phyloP scores from a whole-genome alignment of 2,888 invertebrate genomes.

The Galerucella calmariensis region DNA sequence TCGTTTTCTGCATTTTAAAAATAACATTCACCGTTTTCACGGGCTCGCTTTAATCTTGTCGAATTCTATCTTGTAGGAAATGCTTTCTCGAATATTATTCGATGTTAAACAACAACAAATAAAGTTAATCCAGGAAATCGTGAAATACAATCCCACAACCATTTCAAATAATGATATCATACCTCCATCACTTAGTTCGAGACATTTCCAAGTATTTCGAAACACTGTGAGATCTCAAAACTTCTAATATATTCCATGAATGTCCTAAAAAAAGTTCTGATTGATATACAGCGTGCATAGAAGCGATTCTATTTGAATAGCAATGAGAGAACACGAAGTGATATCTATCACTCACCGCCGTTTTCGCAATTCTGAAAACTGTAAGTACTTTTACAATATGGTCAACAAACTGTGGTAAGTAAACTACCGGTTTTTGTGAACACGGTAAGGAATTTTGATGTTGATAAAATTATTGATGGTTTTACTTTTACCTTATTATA shows the following conservation, averaged over 20 bases:
- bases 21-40: no score
- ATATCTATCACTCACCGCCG: conserved; percentile 35
- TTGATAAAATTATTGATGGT: not conserved
- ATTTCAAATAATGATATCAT: conserved; percentile 27
- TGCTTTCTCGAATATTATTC: not conserved
- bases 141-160: conserved; percentile 14
- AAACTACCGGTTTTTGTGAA: not conserved
- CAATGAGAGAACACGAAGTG: conserved; percentile 47
- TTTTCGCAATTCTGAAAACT: conserved; percentile 40
- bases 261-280: conserved; percentile 53
- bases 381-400: conserved; percentile 19
- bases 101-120: not conserved
- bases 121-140: conserved; percentile 18
- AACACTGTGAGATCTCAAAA: conserved; percentile 49
- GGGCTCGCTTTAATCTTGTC: not conserved
- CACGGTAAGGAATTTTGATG: not conserved
- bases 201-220: conserved; percentile 44
- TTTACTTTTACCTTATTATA: not conserved
- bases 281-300: conserved; percentile 52
- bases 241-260: conserved; percentile 55
- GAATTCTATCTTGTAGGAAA: not conserved
- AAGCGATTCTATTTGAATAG: conserved; percentile 51
- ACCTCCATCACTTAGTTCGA: conserved; percentile 23
- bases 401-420: not conserved
- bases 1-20: no score